Percentiles rank a stretch among this genome's conserved stretches.
Evolutionary conservation across 2,113 vertebrate species (phyloP).

Genomic region (Ascaphus truei): DNA sequence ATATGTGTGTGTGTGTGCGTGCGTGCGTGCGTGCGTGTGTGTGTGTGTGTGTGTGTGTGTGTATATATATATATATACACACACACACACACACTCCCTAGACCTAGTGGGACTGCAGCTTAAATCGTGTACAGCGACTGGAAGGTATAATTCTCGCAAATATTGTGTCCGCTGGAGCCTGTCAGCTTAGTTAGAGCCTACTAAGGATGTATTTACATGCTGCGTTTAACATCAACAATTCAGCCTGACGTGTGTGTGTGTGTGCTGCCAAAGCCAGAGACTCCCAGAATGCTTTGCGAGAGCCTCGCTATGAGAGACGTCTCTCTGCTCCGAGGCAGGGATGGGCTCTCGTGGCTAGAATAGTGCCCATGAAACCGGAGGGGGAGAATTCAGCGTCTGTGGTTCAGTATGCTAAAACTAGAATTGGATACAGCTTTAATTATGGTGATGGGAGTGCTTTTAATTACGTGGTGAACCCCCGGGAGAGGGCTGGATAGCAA

Average conservation of each 20-base stretch:
- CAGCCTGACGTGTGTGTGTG: not conserved
- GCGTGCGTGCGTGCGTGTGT: too few species aligned
- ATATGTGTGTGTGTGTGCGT: too few species aligned
- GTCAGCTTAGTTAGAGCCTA: conserved; percentile 10
- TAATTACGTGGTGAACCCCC: not conserved
- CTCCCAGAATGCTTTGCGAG: conserved; percentile 18
- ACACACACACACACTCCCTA: not conserved
- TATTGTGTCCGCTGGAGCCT: not conserved
- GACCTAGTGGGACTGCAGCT: not conserved
- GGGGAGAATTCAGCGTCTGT: not conserved
- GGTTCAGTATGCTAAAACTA: not conserved
- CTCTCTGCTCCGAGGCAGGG: too few species aligned
- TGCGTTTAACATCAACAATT: not conserved
- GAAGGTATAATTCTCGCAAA: not conserved
- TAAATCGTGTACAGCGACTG: not conserved
- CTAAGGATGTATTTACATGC: conserved; percentile 29
- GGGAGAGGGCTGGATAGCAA: not conserved
- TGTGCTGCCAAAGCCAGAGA: not conserved
- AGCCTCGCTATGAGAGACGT: too few species aligned
- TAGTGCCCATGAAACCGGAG: too few species aligned
- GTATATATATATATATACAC: too few species aligned
- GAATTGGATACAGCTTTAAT: not conserved
- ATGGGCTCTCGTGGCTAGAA: too few species aligned
- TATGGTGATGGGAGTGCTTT: conserved; percentile 7
- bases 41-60: too few species aligned